These are phyloP conservation scores for Balearica regulorum DNA, from an alignment of 2,797 vertebrate species.

Conservation along the genomic window DNA sequence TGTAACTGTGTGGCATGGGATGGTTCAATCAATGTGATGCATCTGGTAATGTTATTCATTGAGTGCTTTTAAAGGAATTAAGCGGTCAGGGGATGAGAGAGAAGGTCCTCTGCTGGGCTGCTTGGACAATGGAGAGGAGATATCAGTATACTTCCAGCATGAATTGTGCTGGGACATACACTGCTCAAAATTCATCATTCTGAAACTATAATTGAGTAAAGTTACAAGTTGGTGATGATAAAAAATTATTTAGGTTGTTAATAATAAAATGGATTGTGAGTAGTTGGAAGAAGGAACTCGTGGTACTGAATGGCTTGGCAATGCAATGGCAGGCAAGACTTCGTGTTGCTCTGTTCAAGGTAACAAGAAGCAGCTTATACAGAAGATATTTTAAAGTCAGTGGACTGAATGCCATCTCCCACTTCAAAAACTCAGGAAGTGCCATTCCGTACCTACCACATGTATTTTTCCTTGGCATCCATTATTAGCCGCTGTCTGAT, in stretches of 20 bases:
- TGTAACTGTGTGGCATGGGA: neutral
- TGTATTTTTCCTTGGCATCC: neutral
- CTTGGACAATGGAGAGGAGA: neutral
- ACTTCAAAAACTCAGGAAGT: neutral
- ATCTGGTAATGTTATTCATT: neutral
- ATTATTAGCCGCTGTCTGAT: slow-evolving; percentile 10
- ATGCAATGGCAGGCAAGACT: neutral
- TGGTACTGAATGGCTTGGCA: neutral
- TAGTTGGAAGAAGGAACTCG: neutral
- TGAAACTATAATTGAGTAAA: neutral
- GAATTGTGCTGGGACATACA: neutral
- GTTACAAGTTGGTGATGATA: neutral
- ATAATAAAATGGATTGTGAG: neutral
- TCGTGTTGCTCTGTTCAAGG: neutral
- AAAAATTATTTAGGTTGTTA: neutral
- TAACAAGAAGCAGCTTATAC: neutral
- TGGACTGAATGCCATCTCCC: neutral
- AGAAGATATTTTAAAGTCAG: neutral
- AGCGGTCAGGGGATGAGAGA: neutral
- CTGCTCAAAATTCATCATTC: neutral
- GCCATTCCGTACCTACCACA: neutral
- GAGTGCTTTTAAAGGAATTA: neutral
- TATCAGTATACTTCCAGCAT: neutral
- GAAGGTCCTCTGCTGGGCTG: neutral
- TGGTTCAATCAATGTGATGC: neutral